Percentiles rank a stretch among this genome's conserved stretches.
Evolutionary conservation across 1,140 invertebrate species (phyloP).

Genomic region (Hestina assimilis): DNA sequence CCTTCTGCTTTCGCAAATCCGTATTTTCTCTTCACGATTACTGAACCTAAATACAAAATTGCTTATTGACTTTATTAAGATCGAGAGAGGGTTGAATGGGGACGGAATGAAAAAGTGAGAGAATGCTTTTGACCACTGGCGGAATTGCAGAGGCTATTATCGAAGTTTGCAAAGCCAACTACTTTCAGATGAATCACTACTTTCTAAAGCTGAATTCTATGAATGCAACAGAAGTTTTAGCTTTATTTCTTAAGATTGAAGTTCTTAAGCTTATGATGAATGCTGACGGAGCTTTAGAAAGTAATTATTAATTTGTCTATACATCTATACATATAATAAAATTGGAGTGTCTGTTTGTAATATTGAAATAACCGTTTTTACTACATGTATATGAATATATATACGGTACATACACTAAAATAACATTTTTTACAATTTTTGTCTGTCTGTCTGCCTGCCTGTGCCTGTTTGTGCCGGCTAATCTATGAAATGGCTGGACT

Average conservation of each 20-base stretch:
- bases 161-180: slow-evolving; percentile 34
- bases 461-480: no score
- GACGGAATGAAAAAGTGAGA: slow-evolving; percentile 18
- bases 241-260: slow-evolving; percentile 5
- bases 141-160: slow-evolving; percentile 28
- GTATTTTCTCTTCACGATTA: slow-evolving; percentile 26
- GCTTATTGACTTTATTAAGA: slow-evolving; percentile 31
- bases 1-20: slow-evolving; percentile 9
- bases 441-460: no score
- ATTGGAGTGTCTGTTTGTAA: no score
- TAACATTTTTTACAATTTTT: no score
- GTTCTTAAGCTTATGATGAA: no score
- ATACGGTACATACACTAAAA: no score
- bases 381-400: no score
- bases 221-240: slow-evolving; percentile 22
- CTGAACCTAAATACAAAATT: slow-evolving; percentile 27
- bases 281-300: no score
- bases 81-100: slow-evolving; percentile 9
- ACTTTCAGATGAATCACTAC: slow-evolving; percentile 32
- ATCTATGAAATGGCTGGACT: no score
- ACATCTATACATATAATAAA: no score
- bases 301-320: no score
- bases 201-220: slow-evolving; percentile 26
- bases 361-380: no score
- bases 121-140: slow-evolving; percentile 27